Evolutionary conservation across 2,113 vertebrate genomes (phyloP).

Genomic region (Scytalopus superciliaris): DNA sequence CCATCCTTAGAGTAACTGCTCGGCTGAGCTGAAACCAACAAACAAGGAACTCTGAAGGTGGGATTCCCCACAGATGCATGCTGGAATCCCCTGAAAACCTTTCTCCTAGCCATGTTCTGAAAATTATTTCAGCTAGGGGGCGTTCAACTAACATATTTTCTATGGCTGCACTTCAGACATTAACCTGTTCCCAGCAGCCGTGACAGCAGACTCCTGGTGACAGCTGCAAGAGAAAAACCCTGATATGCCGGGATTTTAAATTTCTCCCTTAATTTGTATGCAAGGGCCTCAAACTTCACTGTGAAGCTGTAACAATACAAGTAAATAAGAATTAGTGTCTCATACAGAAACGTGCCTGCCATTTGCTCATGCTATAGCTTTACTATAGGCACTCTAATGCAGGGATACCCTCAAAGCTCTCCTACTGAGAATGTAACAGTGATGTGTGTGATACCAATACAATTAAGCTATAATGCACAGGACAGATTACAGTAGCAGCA

Average conservation of each 20-base stretch:
- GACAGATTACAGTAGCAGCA: neutral
- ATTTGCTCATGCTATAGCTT: neutral
- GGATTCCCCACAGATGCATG: neutral
- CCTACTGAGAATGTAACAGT: neutral
- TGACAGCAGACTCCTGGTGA: neutral
- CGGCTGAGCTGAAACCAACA: neutral
- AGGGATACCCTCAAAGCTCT: neutral
- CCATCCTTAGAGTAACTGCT: neutral
- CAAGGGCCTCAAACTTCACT: neutral
- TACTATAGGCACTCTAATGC: neutral
- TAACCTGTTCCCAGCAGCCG: neutral
- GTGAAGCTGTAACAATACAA: neutral
- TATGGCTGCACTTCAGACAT: neutral
- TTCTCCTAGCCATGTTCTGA: neutral
- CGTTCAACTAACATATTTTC: neutral
- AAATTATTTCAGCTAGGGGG: conserved; percentile 30
- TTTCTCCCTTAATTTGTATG: neutral
- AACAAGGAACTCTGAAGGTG: neutral
- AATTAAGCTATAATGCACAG: neutral
- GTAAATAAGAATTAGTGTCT: neutral
- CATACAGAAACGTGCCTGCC: neutral
- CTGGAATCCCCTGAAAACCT: neutral
- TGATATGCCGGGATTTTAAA: neutral
- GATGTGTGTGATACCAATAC: neutral
- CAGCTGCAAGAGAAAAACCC: neutral